Evolutionary conservation across 2,113 vertebrate genomes (phyloP).

Genomic region (Phrynosoma platyrhinos): DNA sequence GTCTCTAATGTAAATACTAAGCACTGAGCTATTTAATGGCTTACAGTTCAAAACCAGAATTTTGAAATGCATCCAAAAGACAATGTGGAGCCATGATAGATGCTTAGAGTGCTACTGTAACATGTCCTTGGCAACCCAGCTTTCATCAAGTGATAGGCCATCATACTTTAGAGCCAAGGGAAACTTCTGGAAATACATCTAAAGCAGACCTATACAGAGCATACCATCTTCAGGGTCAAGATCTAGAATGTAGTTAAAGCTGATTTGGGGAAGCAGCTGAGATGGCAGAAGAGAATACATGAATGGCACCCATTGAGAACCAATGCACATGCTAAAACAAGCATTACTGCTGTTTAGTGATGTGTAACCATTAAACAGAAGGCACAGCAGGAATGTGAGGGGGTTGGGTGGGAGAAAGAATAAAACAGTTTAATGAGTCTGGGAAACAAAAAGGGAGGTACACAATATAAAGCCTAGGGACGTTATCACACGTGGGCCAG

Average conservation of each 20-base stretch:
- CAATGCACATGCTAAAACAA: background rate
- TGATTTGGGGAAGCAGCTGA: background rate
- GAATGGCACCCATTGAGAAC: background rate
- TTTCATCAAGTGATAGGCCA: background rate
- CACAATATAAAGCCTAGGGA: background rate
- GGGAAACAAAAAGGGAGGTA: background rate
- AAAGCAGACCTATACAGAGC: background rate
- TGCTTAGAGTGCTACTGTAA: background rate
- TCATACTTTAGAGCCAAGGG: background rate
- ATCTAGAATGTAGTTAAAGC: background rate
- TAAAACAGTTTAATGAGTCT: background rate
- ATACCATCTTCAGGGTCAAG: background rate
- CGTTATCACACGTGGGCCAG: no score
- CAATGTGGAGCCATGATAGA: background rate
- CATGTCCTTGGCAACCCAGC: background rate
- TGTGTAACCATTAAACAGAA: background rate
- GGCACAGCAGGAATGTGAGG: background rate
- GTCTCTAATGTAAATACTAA: background rate
- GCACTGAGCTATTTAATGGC: background rate
- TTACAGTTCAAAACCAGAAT: background rate
- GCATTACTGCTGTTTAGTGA: background rate
- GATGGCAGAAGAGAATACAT: background rate
- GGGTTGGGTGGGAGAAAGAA: background rate
- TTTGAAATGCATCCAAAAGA: slow-evolving; percentile 18
- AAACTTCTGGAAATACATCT: background rate